phyloP scores from a whole-genome alignment of 2,797 vertebrate genomes.

The Danio albolineatus region DNA sequence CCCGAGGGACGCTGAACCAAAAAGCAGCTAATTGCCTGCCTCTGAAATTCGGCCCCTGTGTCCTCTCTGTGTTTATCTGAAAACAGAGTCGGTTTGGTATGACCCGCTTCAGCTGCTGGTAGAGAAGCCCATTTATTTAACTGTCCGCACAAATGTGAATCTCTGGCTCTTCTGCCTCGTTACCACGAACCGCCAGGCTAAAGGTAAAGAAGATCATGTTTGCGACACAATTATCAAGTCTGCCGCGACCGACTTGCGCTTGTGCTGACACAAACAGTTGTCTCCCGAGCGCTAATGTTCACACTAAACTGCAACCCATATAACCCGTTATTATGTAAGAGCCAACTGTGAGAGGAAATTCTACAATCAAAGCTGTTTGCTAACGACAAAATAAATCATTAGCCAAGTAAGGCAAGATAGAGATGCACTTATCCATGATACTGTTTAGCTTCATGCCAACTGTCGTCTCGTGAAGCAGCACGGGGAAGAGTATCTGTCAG shows the following conservation, averaged over 20 bases:
- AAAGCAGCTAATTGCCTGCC: slow-evolving; percentile 82
- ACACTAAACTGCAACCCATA: slow-evolving; percentile 37
- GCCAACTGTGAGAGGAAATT: slow-evolving; percentile 49
- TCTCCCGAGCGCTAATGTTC: slow-evolving; percentile 22
- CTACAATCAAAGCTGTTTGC: slow-evolving; percentile 49
- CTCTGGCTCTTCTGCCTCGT: slow-evolving; percentile 19
- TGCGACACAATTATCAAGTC: slow-evolving; percentile 37
- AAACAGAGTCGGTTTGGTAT: slow-evolving; percentile 75
- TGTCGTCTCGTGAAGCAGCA: slow-evolving; percentile 30
- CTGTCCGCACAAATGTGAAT: slow-evolving; percentile 37
- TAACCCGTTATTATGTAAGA: slow-evolving; percentile 45
- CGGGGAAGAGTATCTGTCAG: slow-evolving; percentile 35
- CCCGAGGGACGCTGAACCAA: slow-evolving; percentile 78
- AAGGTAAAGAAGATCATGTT: slow-evolving; percentile 42
- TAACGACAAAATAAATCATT: slow-evolving; percentile 51
- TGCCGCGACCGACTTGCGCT: slow-evolving; percentile 11
- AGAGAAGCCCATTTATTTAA: slow-evolving; percentile 66
- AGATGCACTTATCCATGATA: slow-evolving; percentile 43
- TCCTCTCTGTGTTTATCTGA: slow-evolving; percentile 72
- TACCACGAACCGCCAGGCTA: slow-evolving; percentile 21
- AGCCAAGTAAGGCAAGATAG: slow-evolving; percentile 47
- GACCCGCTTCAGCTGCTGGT: slow-evolving; percentile 76
- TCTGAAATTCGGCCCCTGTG: slow-evolving; percentile 78
- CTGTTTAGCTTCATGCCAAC: slow-evolving; percentile 19
- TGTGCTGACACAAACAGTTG: slow-evolving; percentile 35